A percentile compares a stretch with the other conserved stretches of the same genome.
Conservation (phyloP, 2,888 invertebrate species). For the Ormyrus labotus region DNA sequence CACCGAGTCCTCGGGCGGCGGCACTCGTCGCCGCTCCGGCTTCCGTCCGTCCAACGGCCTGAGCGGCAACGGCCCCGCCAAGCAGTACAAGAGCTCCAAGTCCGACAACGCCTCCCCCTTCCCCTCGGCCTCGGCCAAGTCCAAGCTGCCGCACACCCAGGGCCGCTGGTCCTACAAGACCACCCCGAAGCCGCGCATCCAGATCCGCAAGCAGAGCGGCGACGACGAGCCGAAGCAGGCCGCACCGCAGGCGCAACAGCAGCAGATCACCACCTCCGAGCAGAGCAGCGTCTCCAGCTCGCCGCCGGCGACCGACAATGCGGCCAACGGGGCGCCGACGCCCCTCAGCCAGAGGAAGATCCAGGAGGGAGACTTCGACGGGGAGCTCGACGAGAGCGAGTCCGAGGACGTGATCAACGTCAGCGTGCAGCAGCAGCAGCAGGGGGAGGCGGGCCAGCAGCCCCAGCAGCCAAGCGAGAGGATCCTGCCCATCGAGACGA, state of each 20-base stretch:
- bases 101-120: conserved; percentile 40
- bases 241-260: conserved; percentile 26
- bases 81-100: conserved; percentile 63
- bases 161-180: conserved; percentile 95
- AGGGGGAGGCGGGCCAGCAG: conserved; percentile 36
- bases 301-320: conserved; percentile 60
- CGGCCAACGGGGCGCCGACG: conserved; percentile 63
- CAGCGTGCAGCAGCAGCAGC: conserved; percentile 70
- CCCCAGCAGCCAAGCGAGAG: conserved; percentile 70
- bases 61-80: conserved; percentile 75
- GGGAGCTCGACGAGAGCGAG: conserved; percentile 85
- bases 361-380: conserved; percentile 68
- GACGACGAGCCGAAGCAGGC: conserved; percentile 64
- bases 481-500: conserved; percentile 83
- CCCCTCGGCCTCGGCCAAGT: conserved; percentile 82
- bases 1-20: conserved; percentile 64
- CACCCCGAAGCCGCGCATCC: conserved; percentile 90
- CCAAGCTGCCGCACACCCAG: conserved; percentile 88
- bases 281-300: neutral
- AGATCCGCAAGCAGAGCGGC: conserved; percentile 82
- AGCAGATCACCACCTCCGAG: neutral
- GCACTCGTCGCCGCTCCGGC: conserved; percentile 77
- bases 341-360: conserved; percentile 64
- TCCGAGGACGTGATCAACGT: conserved; percentile 76
- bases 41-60: conserved; percentile 82